Evolutionary conservation across 2,888 invertebrate genomes (phyloP).

Genomic region (Acrobasis consociella): DNA sequence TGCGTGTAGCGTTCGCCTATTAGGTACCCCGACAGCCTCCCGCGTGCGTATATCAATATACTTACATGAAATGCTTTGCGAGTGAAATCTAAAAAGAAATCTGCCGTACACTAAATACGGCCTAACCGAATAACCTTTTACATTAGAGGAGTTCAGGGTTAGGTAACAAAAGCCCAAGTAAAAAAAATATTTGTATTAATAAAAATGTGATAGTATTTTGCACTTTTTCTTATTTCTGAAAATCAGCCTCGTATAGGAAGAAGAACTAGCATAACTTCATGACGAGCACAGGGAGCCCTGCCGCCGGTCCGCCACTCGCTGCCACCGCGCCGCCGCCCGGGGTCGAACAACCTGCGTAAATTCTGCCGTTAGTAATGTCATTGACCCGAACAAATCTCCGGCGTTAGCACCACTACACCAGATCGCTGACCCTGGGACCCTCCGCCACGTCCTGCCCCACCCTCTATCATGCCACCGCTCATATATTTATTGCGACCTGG

Average conservation of each 20-base stretch:
- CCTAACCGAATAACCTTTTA: too few relatives aligned
- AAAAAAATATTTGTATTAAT: constrained; percentile 35
- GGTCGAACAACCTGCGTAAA: constrained; percentile 68
- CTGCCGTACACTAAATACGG: too few relatives aligned
- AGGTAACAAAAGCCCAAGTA: not conserved
- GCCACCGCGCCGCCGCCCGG: constrained; percentile 46
- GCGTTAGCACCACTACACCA: constrained; percentile 30
- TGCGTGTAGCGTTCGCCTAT: too few relatives aligned
- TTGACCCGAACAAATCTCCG: constrained; percentile 37
- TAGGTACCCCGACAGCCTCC: too few relatives aligned
- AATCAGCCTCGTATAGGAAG: constrained; percentile 28
- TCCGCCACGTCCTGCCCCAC: not conserved
- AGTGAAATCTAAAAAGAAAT: too few relatives aligned
- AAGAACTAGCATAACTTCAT: constrained; percentile 68
- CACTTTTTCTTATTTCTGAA: constrained; percentile 37
- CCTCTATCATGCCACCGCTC: constrained; percentile 34
- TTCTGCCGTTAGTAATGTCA: constrained; percentile 57
- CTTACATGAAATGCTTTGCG: too few relatives aligned
- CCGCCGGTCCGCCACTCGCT: constrained; percentile 48
- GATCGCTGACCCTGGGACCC: not conserved
- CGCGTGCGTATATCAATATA: too few relatives aligned
- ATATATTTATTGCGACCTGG: constrained; percentile 56
- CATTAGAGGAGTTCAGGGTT: too few relatives aligned
- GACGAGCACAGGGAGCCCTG: constrained; percentile 63
- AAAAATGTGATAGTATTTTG: constrained; percentile 35